Percentiles rank a stretch among this genome's conserved stretches.
phyloP scores from a whole-genome alignment of 2,888 invertebrate genomes.

The Polydesmus complanatus region DNA sequence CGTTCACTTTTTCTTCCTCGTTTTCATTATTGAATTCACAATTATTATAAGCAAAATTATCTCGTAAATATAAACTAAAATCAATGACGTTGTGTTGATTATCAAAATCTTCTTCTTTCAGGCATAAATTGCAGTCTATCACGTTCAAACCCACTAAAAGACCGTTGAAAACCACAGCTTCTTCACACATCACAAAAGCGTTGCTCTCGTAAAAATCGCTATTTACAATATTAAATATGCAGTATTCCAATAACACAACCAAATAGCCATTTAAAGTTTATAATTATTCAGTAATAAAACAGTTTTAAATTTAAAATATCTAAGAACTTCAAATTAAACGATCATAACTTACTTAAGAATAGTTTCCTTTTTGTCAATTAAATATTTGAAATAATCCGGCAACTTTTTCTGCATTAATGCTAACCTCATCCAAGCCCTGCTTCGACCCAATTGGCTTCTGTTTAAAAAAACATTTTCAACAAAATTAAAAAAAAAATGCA shows the following conservation, averaged over 20 bases:
- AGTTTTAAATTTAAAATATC: background rate
- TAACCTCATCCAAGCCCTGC: constrained; percentile 87
- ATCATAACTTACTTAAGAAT: constrained; percentile 45
- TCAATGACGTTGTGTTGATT: constrained; percentile 87
- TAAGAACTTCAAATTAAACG: background rate
- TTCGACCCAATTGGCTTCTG: constrained; percentile 42
- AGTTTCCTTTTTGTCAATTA: constrained; percentile 80
- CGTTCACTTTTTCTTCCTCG: background rate
- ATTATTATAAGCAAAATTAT: too few relatives aligned
- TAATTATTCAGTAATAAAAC: too few relatives aligned
- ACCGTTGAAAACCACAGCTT: constrained; percentile 84
- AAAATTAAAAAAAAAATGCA: constrained; percentile 12
- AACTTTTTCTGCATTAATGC: constrained; percentile 97
- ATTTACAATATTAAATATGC: too few relatives aligned
- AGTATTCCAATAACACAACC: too few relatives aligned
- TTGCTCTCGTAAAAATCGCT: constrained; percentile 90
- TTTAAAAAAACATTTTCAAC: too few relatives aligned
- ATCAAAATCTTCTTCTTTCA: constrained; percentile 59
- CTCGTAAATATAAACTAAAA: constrained; percentile 70
- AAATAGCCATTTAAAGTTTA: too few relatives aligned
- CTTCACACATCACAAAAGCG: constrained; percentile 90
- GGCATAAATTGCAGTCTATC: constrained; percentile 93
- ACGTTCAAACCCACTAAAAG: constrained; percentile 90
- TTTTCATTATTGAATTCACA: background rate
- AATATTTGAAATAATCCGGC: constrained; percentile 82